A percentile compares a stretch with the other conserved stretches of the same genome.
phyloP scores from a whole-genome alignment of 2,888 invertebrate genomes.

The Leptinotarsa tumamoca region DNA sequence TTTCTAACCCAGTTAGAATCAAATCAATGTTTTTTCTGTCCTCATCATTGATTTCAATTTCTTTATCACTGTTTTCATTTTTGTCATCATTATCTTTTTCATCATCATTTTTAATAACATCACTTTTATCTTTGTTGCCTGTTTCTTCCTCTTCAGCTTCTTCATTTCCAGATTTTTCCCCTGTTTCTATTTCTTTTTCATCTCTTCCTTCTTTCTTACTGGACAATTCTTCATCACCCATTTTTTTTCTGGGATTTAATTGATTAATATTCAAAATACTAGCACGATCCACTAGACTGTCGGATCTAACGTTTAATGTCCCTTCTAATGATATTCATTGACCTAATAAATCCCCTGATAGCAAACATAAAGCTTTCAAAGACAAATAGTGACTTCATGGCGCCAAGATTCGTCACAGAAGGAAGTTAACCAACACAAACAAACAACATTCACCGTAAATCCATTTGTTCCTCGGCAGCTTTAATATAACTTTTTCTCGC shows the following conservation, averaged over 20 bases:
- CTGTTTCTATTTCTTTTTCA: not conserved
- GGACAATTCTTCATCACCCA: not conserved
- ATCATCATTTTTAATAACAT: not conserved
- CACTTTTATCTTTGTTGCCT: not conserved
- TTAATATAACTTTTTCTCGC: not conserved
- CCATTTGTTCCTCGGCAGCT: not conserved
- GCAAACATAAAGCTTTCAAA: too few species aligned
- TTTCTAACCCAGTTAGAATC: not conserved
- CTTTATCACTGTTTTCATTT: constrained; percentile 13
- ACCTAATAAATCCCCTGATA: too few species aligned
- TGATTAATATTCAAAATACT: too few species aligned
- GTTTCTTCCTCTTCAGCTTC: not conserved
- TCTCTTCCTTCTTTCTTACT: not conserved
- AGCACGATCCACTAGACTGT: too few species aligned
- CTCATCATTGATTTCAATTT: constrained; percentile 13
- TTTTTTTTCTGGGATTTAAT: not conserved
- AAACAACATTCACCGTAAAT: not conserved
- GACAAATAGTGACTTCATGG: too few species aligned
- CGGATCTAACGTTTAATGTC: too few species aligned
- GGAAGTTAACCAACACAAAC: too few species aligned
- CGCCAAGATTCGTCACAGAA: too few species aligned
- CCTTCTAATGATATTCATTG: too few species aligned
- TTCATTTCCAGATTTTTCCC: not conserved
- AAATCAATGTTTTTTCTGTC: constrained; percentile 15
- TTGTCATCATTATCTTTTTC: not conserved